Evolutionary conservation across 2,797 vertebrate genomes (phyloP).

Genomic region (Thunnus albacares): DNA sequence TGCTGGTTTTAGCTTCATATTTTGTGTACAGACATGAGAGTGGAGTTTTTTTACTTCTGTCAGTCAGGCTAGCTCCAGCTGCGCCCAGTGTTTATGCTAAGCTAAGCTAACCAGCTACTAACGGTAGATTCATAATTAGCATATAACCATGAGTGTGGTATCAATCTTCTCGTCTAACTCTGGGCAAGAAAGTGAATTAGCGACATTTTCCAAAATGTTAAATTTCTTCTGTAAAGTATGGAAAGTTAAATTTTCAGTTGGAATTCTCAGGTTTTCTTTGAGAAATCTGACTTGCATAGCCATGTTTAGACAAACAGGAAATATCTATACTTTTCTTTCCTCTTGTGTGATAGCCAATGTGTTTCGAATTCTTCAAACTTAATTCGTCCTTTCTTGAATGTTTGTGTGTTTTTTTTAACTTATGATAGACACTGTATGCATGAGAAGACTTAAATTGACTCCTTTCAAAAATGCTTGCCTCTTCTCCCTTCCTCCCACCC

Average conservation of each 20-base stretch:
- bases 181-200: too few relatives aligned
- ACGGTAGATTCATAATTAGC: too few relatives aligned
- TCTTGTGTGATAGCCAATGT: neutral
- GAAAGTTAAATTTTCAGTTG: neutral
- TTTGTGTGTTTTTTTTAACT: constrained; percentile 14
- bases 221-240: too few relatives aligned
- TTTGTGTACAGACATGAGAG: too few relatives aligned
- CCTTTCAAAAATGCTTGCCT: constrained; percentile 44
- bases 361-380: constrained; percentile 31
- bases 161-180: too few relatives aligned
- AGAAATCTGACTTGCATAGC: constrained; percentile 8
- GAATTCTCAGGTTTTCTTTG: neutral
- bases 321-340: neutral
- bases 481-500: constrained; percentile 55
- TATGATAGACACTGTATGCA: constrained; percentile 47
- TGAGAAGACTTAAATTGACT: constrained; percentile 56
- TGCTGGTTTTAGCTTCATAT: too few relatives aligned
- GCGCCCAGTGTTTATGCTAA: too few relatives aligned
- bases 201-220: too few relatives aligned
- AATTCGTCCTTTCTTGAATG: constrained; percentile 17
- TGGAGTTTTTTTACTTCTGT: too few relatives aligned
- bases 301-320: neutral
- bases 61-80: too few relatives aligned
- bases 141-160: too few relatives aligned
- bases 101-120: too few relatives aligned